These are phyloP conservation scores for Ameiurus melas DNA, from an alignment of 2,113 vertebrate species.

Conservation along the genomic window DNA sequence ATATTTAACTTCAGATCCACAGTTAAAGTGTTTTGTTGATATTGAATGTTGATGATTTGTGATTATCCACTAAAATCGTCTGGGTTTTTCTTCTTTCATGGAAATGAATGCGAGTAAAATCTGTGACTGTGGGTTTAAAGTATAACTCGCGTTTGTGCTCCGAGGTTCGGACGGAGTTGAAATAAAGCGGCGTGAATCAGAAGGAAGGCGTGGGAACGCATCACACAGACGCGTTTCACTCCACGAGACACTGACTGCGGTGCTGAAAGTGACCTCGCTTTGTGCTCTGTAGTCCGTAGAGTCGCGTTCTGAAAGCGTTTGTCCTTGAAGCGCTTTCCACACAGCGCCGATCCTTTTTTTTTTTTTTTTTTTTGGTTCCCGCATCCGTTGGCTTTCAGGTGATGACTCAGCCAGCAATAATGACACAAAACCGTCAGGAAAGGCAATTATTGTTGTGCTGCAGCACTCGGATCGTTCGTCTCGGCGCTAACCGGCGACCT, in stretches of 20 bases:
- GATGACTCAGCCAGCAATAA: slow-evolving; percentile 3
- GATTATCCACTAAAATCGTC: neutral
- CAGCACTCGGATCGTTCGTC: neutral
- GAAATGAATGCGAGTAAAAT: neutral
- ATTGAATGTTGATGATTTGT: neutral
- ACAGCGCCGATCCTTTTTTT: neutral
- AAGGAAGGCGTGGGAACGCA: neutral
- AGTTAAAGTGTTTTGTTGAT: neutral
- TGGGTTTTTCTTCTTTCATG: neutral
- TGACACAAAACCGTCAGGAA: slow-evolving; percentile 11
- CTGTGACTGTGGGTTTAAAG: neutral
- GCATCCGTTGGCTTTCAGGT: slow-evolving; percentile 10
- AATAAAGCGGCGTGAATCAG: neutral
- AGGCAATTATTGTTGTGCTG: slow-evolving; percentile 29
- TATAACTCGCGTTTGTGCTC: neutral
- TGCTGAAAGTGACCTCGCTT: neutral
- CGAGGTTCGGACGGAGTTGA: neutral
- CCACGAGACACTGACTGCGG: neutral
- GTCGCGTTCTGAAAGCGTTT: neutral
- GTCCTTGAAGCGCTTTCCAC: slow-evolving; percentile 1
- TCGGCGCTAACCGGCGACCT: slow-evolving; percentile 19
- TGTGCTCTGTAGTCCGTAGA: neutral
- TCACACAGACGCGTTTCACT: neutral
- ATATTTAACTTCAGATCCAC: neutral
- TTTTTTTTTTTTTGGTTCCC: no score